Percentiles rank a stretch among this genome's conserved stretches.
Conservation (phyloP, 1,140 invertebrate genomes). For the Apolygus lucorum region DNA sequence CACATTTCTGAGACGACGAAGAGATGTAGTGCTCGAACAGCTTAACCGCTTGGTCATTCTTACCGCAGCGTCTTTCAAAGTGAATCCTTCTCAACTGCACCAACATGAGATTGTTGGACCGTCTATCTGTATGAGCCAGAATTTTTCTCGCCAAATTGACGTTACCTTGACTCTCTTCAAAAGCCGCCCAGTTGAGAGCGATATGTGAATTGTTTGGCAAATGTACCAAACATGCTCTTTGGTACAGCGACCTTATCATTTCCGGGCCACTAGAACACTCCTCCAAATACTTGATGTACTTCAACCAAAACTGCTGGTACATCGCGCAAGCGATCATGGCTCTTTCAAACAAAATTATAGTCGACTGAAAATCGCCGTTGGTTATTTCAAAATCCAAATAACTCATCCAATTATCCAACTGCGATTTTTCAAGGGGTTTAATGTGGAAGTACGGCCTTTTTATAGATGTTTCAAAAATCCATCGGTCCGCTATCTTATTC, state of each 20-base stretch:
- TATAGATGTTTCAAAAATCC: constrained; percentile 44
- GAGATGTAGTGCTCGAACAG: constrained; percentile 77
- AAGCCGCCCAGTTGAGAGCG: constrained; percentile 88
- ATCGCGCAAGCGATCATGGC: constrained; percentile 94
- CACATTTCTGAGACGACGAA: constrained; percentile 62
- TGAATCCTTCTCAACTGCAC: constrained; percentile 72
- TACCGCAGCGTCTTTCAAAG: constrained; percentile 68
- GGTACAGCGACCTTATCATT: constrained; percentile 72
- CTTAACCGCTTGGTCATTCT: constrained; percentile 62
- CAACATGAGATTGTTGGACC: constrained; percentile 69
- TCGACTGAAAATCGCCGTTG: constrained; percentile 74
- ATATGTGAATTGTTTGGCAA: constrained; percentile 85
- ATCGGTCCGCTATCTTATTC: constrained; percentile 38
- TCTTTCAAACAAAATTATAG: constrained; percentile 85
- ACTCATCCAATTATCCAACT: constrained; percentile 94
- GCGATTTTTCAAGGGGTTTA: constrained; percentile 87
- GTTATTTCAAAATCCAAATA: constrained; percentile 91
- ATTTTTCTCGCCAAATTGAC: constrained; percentile 67
- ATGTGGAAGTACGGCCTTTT: constrained; percentile 98
- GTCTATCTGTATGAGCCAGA: constrained; percentile 70
- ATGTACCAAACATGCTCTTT: constrained; percentile 83
- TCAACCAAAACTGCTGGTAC: constrained; percentile 97
- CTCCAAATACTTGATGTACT: constrained; percentile 73
- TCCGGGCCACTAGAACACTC: constrained; percentile 47
- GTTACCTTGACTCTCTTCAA: constrained; percentile 81